phyloP scores from a whole-genome alignment of 2,888 invertebrate genomes.

The Poecilus cupreus region DNA sequence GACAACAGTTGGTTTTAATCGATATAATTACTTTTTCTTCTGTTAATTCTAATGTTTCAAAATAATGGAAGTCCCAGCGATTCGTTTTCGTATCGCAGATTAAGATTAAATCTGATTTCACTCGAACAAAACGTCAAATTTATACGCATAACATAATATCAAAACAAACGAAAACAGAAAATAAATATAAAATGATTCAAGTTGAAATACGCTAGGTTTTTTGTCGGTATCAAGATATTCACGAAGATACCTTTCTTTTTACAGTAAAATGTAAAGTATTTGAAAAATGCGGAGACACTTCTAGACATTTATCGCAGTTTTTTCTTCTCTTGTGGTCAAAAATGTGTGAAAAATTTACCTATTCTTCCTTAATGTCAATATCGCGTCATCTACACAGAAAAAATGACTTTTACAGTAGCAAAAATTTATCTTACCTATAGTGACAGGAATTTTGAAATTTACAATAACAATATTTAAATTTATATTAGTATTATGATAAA shows the following conservation, averaged over 20 bases:
- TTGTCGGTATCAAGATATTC: slow-evolving; percentile 2
- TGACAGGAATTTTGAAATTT: too few species aligned
- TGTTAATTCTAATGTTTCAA: slow-evolving; percentile 1
- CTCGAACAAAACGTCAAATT: neutral
- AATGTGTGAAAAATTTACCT: neutral
- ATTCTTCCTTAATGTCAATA: too few species aligned
- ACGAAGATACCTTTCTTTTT: slow-evolving; percentile 9
- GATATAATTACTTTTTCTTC: slow-evolving; percentile 5
- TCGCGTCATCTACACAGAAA: too few species aligned
- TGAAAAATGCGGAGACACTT: slow-evolving; percentile 12
- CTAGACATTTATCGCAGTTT: neutral
- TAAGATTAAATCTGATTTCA: too few species aligned
- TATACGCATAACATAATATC: neutral
- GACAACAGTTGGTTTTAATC: slow-evolving; percentile 41
- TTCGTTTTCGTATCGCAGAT: too few species aligned
- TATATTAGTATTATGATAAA: too few species aligned
- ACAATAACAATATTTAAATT: too few species aligned
- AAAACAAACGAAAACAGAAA: neutral
- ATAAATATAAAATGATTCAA: slow-evolving; percentile 22
- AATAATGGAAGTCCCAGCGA: neutral
- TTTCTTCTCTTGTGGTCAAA: neutral
- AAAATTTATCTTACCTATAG: too few species aligned
- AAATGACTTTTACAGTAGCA: too few species aligned
- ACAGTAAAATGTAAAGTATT: slow-evolving; percentile 19
- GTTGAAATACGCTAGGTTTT: neutral